phyloP scores from a whole-genome alignment of 1,140 invertebrate species.

The Drosophila baimaii region DNA sequence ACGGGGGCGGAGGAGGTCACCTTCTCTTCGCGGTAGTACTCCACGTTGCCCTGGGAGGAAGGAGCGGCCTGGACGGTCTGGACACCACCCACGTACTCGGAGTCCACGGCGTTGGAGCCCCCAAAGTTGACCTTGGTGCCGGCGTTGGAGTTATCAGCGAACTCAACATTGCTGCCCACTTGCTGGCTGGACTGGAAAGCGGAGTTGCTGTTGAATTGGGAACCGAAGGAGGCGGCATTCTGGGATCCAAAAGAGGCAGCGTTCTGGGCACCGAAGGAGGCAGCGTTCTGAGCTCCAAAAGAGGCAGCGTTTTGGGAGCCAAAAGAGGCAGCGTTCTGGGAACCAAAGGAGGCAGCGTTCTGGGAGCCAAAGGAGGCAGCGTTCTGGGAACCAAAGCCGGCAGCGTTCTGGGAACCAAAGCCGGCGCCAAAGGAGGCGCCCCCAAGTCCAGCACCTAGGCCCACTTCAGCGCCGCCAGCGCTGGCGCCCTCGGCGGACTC shows the following conservation, averaged over 20 bases:
- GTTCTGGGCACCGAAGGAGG: conserved; percentile 37
- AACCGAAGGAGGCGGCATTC: conserved; percentile 49
- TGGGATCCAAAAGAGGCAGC: conserved; percentile 35
- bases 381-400: background rate
- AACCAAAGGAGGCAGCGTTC: background rate
- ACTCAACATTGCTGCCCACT: conserved; percentile 68
- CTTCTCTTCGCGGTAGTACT: conserved; percentile 62
- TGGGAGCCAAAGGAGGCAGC: conserved; percentile 17
- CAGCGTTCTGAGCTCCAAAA: conserved; percentile 22
- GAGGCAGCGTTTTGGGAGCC: conserved; percentile 19
- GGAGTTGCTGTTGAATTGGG: conserved; percentile 58
- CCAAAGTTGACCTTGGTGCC: conserved; percentile 67
- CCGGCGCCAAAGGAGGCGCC: conserved; percentile 20
- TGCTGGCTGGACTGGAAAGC: conserved; percentile 65
- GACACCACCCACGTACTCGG: conserved; percentile 28
- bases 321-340: background rate
- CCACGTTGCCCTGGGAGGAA: conserved; percentile 44
- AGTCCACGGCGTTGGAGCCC: conserved; percentile 29
- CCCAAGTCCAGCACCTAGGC: background rate
- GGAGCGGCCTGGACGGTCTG: conserved; percentile 36
- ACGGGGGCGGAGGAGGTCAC: conserved; percentile 50
- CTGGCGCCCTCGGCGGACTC: conserved; percentile 38
- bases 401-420: background rate
- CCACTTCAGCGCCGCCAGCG: conserved; percentile 21
- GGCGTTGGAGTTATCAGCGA: conserved; percentile 58